These are phyloP conservation scores for Apteryx owenii DNA, from an alignment of 2,113 vertebrate genomes.

Conservation along the genomic window DNA sequence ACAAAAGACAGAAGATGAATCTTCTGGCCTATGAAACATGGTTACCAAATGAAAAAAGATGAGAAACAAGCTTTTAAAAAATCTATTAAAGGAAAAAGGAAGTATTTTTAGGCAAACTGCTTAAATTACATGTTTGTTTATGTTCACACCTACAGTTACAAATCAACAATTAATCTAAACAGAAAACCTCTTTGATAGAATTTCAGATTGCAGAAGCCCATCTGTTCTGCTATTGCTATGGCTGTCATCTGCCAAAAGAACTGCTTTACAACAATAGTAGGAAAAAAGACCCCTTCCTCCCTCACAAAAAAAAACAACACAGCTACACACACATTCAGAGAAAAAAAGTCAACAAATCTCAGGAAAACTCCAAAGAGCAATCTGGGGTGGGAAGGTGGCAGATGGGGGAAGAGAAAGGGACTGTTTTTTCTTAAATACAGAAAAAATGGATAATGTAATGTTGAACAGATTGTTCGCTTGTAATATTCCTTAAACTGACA, in stretches of 20 bases:
- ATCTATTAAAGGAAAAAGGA: not conserved
- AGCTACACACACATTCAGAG: not conserved
- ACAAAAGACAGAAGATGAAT: not conserved
- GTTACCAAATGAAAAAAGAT: not conserved
- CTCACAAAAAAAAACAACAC: not conserved
- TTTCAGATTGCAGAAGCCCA: constrained; percentile 45
- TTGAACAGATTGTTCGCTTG: constrained; percentile 45
- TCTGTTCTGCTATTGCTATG: constrained; percentile 50
- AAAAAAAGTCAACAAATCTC: not conserved
- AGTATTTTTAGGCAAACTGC: not conserved
- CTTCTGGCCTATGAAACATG: not conserved
- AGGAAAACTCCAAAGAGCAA: not conserved
- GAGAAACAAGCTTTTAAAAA: not conserved
- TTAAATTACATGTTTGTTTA: constrained; percentile 54
- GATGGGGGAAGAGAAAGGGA: not conserved
- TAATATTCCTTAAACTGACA: not conserved
- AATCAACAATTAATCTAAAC: constrained; percentile 56
- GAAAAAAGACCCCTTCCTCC: not conserved
- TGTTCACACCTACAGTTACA: constrained; percentile 57
- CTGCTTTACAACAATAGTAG: constrained; percentile 6
- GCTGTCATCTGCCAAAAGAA: constrained; percentile 43
- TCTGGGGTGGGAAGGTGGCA: not conserved
- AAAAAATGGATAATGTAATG: not conserved
- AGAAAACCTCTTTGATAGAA: constrained; percentile 25
- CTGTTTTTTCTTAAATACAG: not conserved